Conservation (phyloP, 1,140 invertebrate genomes). For the Subanguina moxae region DNA sequence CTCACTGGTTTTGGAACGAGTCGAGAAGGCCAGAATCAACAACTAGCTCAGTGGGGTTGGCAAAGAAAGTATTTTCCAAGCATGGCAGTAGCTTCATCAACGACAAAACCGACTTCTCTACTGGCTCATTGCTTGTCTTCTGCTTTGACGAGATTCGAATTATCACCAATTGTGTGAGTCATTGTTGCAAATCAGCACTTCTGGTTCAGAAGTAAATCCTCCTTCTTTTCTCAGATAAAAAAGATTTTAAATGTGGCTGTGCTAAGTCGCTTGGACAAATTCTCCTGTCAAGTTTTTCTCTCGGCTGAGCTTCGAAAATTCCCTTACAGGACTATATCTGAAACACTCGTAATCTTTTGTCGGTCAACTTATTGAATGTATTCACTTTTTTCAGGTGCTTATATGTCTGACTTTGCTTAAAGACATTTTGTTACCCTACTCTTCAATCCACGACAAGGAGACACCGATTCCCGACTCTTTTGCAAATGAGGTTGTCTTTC, state of each 20-base stretch:
- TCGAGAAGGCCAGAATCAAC: neutral
- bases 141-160: slow-evolving; percentile 35
- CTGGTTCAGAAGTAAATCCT: neutral
- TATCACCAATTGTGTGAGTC: slow-evolving; percentile 29
- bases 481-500: slow-evolving; percentile 72
- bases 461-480: slow-evolving; percentile 78
- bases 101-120: neutral
- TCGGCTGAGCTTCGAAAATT: slow-evolving; percentile 68
- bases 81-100: slow-evolving; percentile 54
- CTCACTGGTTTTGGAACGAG: slow-evolving; percentile 55
- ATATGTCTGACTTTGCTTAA: slow-evolving; percentile 84
- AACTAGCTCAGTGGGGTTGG: slow-evolving; percentile 7
- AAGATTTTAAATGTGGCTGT: slow-evolving; percentile 32
- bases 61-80: slow-evolving; percentile 40
- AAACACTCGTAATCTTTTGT: slow-evolving; percentile 68
- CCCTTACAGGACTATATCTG: slow-evolving; percentile 85
- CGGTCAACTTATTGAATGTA: too few relatives aligned
- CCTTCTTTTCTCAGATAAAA: slow-evolving; percentile 45
- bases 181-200: too few relatives aligned
- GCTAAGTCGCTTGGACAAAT: slow-evolving; percentile 29
- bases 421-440: slow-evolving; percentile 74
- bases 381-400: slow-evolving; percentile 65
- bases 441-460: slow-evolving; percentile 39
- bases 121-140: slow-evolving; percentile 17
- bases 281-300: slow-evolving; percentile 40